Percentiles rank a stretch among this genome's conserved stretches.
Conservation (phyloP, 1,140 invertebrate genomes). For the Oryctes rhinoceros region DNA sequence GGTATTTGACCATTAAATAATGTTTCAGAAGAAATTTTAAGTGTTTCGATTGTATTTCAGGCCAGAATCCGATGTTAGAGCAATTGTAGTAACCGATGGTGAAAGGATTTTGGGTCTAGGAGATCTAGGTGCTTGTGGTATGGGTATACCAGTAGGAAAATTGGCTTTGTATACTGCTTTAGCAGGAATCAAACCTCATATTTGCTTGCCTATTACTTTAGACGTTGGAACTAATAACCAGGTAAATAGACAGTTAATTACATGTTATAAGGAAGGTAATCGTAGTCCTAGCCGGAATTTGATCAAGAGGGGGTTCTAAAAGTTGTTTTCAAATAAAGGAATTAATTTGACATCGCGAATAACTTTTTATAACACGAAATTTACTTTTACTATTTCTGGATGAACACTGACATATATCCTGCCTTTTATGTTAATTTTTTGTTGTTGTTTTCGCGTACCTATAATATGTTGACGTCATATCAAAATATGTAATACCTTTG, state of each 20-base stretch:
- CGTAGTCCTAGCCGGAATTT: no score
- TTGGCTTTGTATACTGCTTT: conserved; percentile 90
- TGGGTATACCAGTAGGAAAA: conserved; percentile 95
- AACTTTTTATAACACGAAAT: no score
- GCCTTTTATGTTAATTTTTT: no score
- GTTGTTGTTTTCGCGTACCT: no score
- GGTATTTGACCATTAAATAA: conserved; percentile 63
- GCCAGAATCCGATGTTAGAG: conserved; percentile 88
- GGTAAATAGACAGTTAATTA: conserved; percentile 43
- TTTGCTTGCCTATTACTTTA: conserved; percentile 87
- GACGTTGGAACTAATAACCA: conserved; percentile 84
- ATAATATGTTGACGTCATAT: no score
- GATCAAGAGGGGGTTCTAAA: no score
- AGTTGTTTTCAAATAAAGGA: no score
- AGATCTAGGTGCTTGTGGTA: conserved; percentile 92
- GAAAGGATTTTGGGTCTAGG: conserved; percentile 92
- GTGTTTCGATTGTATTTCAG: conserved; percentile 62
- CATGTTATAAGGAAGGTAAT: no score
- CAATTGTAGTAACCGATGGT: conserved; percentile 93
- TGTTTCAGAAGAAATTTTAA: neutral
- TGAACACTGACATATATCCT: no score
- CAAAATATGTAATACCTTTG: no score
- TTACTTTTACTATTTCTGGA: no score
- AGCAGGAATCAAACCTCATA: conserved; percentile 89
- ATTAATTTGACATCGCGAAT: no score